Base-by-base conservation (phyloP, 2,113 vertebrate genomes). In the Ceyx melanurus region DNA sequence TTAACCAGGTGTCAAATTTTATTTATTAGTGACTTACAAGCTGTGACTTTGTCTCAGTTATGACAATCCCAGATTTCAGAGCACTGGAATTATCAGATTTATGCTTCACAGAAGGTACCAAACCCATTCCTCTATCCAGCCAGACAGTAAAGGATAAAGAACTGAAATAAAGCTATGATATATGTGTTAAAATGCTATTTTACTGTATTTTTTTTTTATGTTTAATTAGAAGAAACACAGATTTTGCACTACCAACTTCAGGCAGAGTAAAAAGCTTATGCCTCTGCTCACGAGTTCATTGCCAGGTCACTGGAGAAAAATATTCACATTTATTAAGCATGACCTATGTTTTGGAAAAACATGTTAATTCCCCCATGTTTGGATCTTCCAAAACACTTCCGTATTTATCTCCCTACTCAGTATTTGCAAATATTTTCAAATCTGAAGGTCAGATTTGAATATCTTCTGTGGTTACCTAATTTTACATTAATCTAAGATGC, bases 71-170 rank as follows among this genome's bases (percentile, higher is more conserved):
- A 57, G 60, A 93, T 58, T 89, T 91, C 64, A 86, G 94, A 93
- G 71, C 57, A 53, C 17, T 18, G 87, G 46, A 87, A 71, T 83
- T 93, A 94, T 57, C 82, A 88, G 65, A 96, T 89, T 93, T 61
- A 78, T 74, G 82, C 84, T 92, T 93, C 82, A 88, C 16, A 92
- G 92, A 96, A 89, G 25, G 51, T 78, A 96, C 65, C 90, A 95
- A 96, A 75, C 48, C 78, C 92, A 84, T 91, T 93, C 37, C n/a
- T 78, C 46, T 80, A 53, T 29, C 80, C 35, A 45, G 28, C 77
- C 35, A 78, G 35, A 42, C 2, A 56, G 45, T 19, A 43, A 86
- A 83, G 58, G 28, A 80, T 33, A 43, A 86, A 80, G 37, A 83
- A 83, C 22, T 61, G 45, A 64, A 77, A 33, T 33, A 83, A 68